Base-by-base conservation (phyloP, 2,888 invertebrate species). In the Zhuqinia jingwanae region DNA sequence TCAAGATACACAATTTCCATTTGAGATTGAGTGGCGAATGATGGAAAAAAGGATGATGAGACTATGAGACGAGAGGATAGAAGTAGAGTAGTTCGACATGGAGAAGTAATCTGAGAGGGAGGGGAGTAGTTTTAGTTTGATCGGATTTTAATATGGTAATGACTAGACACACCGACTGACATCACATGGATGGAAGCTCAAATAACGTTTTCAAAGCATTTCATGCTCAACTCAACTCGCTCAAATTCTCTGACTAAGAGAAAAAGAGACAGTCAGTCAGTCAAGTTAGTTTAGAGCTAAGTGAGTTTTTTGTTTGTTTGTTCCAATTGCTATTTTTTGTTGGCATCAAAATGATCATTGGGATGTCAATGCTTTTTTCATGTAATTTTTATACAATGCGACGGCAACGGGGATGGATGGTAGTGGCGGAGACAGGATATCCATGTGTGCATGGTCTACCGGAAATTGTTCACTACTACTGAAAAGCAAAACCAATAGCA, bases 111-210 rank as follows among this genome's bases (percentile, higher is more conserved):
- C 50, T 73, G 53, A 73, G 50, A 27, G 73, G 73, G 58, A 42
- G 22, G 27, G 53, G 27, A 27, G 27, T 50, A 76, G 76, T 47
- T n/a, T n/a, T n/a, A 70, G 58, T 77, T 84, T 77, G 77, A 84
- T 68, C 53, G 84, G 77, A 84, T 84, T 84, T 84, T 84, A 84
- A 78, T 84, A 84, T 77, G 77, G 84, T 58, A 84, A 84, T 84
- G 84, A 77, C 83, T 63, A 17, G 2, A n/a, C 22, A 68, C 45
- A 68, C 45, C 17, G 11, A 58, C 25, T 1, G 20, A 70, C 13
- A 47, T 45, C 68, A 56, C 20, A 20, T 20, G 22, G 58, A 11
- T 13, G 22, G 15, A 25, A 58, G 25, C 53, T 27, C 15, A 60
- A 60, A 25, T 60, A 36, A 36, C n/a, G 15, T 10, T 53, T 53